Percentiles rank a stretch among this genome's conserved stretches.
Conservation (phyloP, 2,113 vertebrate genomes). For the Coturnix japonica region DNA sequence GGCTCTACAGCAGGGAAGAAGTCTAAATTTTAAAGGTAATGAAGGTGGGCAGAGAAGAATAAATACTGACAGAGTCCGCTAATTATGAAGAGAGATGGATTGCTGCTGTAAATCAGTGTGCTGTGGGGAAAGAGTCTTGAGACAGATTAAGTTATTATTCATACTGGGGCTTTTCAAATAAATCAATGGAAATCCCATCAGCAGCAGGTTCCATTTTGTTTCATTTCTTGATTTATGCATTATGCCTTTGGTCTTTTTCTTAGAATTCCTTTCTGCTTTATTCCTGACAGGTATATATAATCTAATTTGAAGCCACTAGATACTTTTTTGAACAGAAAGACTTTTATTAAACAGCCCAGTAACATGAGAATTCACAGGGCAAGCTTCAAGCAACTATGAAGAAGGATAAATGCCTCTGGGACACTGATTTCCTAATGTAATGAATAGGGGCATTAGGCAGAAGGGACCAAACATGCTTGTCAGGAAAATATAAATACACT, state of each 20-base stretch:
- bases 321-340: constrained; percentile 7
- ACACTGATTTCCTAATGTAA: background rate
- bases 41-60: constrained; percentile 68
- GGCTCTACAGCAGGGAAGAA: constrained; percentile 27
- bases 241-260: constrained; percentile 65
- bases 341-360: constrained; percentile 26
- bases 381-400: background rate
- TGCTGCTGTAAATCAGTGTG: constrained; percentile 61
- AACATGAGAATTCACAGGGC: background rate
- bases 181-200: constrained; percentile 72
- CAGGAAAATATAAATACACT: background rate
- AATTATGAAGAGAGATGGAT: constrained; percentile 73
- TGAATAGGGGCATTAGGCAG: background rate
- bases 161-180: constrained; percentile 65
- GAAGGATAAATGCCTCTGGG: background rate
- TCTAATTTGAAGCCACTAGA: constrained; percentile 57
- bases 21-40: constrained; percentile 61
- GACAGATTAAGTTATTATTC: constrained; percentile 73
- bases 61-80: constrained; percentile 70
- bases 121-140: constrained; percentile 64
- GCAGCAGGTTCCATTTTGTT: constrained; percentile 65
- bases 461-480: rapidly evolving
- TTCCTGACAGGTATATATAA: constrained; percentile 46
- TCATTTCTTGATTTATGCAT: constrained; percentile 50
- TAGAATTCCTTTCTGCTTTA: constrained; percentile 53